These are phyloP conservation scores for Eurypyga helias DNA, from an alignment of 2,113 vertebrate species.

Conservation along the genomic window DNA sequence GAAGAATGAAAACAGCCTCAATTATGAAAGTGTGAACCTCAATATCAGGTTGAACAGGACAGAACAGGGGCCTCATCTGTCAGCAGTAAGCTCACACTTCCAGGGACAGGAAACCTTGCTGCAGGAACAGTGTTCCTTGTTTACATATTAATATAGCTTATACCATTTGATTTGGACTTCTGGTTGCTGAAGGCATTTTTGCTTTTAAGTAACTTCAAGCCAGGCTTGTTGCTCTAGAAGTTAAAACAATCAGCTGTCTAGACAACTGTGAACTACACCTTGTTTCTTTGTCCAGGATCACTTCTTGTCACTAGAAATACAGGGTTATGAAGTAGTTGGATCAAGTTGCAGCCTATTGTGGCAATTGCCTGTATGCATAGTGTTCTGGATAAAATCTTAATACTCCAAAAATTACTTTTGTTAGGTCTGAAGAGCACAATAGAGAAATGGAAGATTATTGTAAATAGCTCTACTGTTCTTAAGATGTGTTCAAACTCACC, in stretches of 20 bases:
- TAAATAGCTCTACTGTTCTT: neutral
- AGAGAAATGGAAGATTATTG: neutral
- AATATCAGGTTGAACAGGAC: neutral
- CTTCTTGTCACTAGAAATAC: neutral
- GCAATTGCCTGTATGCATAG: neutral
- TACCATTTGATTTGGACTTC: conserved; percentile 35
- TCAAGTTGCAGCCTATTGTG: neutral
- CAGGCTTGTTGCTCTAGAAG: conserved; percentile 65
- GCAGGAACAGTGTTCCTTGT: neutral
- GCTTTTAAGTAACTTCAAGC: conserved; percentile 71
- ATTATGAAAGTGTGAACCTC: neutral
- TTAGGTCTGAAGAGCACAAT: neutral
- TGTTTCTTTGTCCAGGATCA: neutral
- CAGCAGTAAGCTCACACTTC: neutral
- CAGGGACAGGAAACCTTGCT: conserved; percentile 22
- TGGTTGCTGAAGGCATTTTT: conserved; percentile 55
- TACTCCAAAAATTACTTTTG: fast-evolving
- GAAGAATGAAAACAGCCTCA: neutral
- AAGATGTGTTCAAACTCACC: neutral
- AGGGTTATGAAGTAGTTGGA: neutral
- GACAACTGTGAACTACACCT: conserved; percentile 45
- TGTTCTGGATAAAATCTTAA: neutral
- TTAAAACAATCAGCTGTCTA: conserved; percentile 50
- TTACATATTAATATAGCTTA: conserved; percentile 43
- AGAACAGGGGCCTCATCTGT: neutral